A percentile compares a stretch with the other conserved stretches of the same genome.
phyloP scores from a whole-genome alignment of 2,888 invertebrate genomes.

The Physocephala rufipes region DNA sequence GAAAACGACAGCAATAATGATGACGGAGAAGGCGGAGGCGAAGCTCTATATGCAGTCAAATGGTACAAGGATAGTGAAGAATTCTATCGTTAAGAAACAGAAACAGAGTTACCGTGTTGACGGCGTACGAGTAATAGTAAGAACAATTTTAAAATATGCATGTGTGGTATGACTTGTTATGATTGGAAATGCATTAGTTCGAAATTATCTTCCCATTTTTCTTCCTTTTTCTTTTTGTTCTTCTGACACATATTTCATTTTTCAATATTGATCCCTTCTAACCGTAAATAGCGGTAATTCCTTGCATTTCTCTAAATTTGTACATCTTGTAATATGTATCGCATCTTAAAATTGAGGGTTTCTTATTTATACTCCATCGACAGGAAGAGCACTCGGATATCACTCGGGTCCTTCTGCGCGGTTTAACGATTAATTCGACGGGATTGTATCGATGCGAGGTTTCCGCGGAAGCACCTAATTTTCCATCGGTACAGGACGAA shows the following conservation, averaged over 20 bases:
- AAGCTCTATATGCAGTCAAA: constrained; percentile 80
- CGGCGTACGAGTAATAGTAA: constrained; percentile 73
- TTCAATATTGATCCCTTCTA: neutral
- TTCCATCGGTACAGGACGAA: constrained; percentile 78
- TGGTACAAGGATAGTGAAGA: constrained; percentile 89
- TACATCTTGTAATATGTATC: too few relatives aligned
- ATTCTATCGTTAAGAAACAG: constrained; percentile 80
- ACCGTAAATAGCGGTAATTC: neutral
- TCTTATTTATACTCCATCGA: neutral
- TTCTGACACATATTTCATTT: too few relatives aligned
- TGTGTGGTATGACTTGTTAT: too few relatives aligned
- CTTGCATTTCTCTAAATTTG: neutral
- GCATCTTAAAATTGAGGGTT: too few relatives aligned
- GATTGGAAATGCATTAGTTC: too few relatives aligned
- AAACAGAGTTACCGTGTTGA: constrained; percentile 76
- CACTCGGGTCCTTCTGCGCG: constrained; percentile 73
- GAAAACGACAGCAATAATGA: neutral
- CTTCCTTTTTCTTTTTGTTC: too few relatives aligned
- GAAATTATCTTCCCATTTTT: too few relatives aligned
- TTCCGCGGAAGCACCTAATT: constrained; percentile 81
- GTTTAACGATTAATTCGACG: constrained; percentile 75
- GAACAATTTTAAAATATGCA: constrained; percentile 47
- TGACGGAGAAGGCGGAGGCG: constrained; percentile 61
- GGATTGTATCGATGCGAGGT: constrained; percentile 81
- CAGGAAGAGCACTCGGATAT: constrained; percentile 77